A percentile compares a stretch with the other conserved stretches of the same genome.
phyloP scores from a whole-genome alignment of 2,888 invertebrate genomes.

The Latrodectus elegans region DNA sequence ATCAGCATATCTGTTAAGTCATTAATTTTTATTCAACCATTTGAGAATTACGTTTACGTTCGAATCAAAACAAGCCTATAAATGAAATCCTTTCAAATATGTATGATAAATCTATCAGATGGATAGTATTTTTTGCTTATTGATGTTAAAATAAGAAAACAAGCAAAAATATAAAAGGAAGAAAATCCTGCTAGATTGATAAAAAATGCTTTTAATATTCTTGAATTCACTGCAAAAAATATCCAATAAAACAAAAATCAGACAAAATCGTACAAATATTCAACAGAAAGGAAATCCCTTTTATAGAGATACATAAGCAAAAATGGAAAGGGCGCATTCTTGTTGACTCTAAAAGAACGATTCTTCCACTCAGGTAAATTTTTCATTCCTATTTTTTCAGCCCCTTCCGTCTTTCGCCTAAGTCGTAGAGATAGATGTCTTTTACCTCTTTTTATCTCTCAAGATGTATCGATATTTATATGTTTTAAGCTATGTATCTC shows the following conservation, averaged over 20 bases:
- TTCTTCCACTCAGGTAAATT: conserved; percentile 56
- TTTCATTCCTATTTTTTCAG: conserved; percentile 42
- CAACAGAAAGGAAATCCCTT: conserved; percentile 54
- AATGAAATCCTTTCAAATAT: too few species aligned
- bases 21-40: too few species aligned
- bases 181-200: too few species aligned
- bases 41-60: too few species aligned
- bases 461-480: conserved; percentile 25
- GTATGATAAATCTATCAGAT: too few species aligned
- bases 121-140: too few species aligned
- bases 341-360: conserved; percentile 45
- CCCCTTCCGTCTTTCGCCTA: conserved; percentile 14
- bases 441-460: background rate
- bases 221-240: too few species aligned
- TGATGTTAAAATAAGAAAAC: too few species aligned
- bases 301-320: conserved; percentile 41
- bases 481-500: conserved; percentile 8
- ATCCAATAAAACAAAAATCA: background rate
- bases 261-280: conserved; percentile 50
- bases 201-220: too few species aligned
- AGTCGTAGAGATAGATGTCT: conserved; percentile 27
- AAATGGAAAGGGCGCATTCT: conserved; percentile 34
- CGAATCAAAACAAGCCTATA: too few species aligned
- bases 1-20: too few species aligned
- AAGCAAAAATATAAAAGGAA: too few species aligned